A percentile compares a stretch with the other conserved stretches of the same genome.
Conservation (phyloP, 2,888 invertebrate species). For the Nudaria mundana region DNA sequence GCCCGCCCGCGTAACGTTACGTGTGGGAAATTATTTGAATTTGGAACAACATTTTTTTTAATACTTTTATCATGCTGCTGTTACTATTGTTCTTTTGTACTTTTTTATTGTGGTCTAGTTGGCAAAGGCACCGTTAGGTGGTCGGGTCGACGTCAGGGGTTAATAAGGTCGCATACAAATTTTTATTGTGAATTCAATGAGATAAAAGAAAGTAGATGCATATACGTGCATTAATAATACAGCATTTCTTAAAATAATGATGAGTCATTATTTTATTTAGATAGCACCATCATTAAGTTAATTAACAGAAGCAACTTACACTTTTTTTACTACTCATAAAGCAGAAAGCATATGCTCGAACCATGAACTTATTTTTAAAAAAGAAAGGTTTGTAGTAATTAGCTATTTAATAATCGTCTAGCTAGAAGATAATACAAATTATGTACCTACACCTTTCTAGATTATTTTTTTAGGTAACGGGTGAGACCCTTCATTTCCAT, state of each 20-base stretch:
- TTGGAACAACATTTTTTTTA: slow-evolving; percentile 70
- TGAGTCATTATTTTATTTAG: neutral
- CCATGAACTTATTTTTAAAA: neutral
- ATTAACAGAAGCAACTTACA: slow-evolving; percentile 1
- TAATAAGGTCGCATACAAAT: slow-evolving; percentile 22
- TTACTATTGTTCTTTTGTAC: slow-evolving; percentile 64
- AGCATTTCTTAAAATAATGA: neutral
- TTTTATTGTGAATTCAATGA: slow-evolving; percentile 9
- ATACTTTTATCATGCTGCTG: slow-evolving; percentile 62
- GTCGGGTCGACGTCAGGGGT: slow-evolving; percentile 28
- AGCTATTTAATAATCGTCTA: no score
- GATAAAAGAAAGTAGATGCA: slow-evolving; percentile 9
- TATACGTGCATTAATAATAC: neutral
- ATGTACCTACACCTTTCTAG: no score
- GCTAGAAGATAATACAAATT: no score
- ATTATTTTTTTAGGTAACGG: no score
- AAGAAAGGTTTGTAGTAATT: neutral
- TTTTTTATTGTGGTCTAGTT: slow-evolving; percentile 66
- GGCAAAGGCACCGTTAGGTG: slow-evolving; percentile 42
- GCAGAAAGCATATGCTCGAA: neutral
- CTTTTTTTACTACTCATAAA: slow-evolving; percentile 1
- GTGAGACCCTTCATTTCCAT: no score
- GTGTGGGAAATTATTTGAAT: slow-evolving; percentile 81
- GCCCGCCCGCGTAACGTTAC: slow-evolving; percentile 80
- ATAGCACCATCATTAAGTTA: neutral